These are phyloP conservation scores for Scytalopus superciliaris DNA, from an alignment of 2,113 vertebrate species.

Conservation along the genomic window DNA sequence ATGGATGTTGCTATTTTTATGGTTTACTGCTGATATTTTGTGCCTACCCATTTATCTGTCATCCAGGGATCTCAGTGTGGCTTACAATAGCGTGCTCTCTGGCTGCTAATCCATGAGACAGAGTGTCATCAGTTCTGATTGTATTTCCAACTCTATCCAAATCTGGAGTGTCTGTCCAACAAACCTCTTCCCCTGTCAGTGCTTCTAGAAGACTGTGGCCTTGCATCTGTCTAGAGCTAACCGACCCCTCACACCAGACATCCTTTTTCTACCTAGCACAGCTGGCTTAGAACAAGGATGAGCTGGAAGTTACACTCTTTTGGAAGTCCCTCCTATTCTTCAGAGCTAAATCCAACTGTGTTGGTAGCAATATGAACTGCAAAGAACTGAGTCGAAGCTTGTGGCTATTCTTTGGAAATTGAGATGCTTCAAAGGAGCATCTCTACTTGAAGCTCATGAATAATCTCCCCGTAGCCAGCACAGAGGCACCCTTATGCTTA, in stretches of 20 bases:
- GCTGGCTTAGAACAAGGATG: not conserved
- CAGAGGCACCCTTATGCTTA: accelerated
- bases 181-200: not conserved
- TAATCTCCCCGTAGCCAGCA: not conserved
- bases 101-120: not conserved
- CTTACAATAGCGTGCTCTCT: not conserved
- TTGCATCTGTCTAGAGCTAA: not conserved
- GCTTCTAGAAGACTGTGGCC: not conserved
- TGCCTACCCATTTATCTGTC: constrained; percentile 8
- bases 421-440: not conserved
- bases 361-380: not conserved
- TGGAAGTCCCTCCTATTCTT: not conserved
- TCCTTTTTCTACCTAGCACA: not conserved
- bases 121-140: not conserved
- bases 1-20: not conserved
- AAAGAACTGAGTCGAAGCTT: not conserved
- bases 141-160: not conserved
- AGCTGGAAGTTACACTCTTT: not conserved
- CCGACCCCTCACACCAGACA: not conserved
- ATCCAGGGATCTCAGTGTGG: not conserved
- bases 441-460: not conserved
- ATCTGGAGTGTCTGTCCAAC: not conserved
- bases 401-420: not conserved
- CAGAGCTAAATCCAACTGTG: not conserved
- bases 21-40: not conserved